Conservation (phyloP, 2,888 invertebrate genomes). For the Operophtera brumata region DNA sequence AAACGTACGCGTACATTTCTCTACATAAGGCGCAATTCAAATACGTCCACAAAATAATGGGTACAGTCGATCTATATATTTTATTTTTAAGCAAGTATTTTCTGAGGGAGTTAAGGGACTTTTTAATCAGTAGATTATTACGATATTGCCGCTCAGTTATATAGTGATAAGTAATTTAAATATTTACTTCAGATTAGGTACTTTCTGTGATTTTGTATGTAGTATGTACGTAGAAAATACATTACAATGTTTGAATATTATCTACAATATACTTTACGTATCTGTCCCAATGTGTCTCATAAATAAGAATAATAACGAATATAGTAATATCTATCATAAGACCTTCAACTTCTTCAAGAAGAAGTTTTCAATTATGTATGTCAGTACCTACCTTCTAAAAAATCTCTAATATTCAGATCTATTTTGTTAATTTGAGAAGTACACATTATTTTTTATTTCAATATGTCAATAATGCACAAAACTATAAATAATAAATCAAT, state of each 20-base stretch:
- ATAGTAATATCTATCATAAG: conserved; percentile 30
- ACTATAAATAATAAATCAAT: conserved; percentile 40
- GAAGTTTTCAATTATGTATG: conserved; percentile 15
- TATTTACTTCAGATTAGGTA: background rate
- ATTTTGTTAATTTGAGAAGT: conserved; percentile 26
- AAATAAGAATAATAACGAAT: conserved; percentile 12
- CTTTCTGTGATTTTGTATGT: background rate
- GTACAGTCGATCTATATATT: conserved; percentile 29
- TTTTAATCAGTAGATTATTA: background rate
- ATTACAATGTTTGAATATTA: conserved; percentile 12
- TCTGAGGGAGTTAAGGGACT: conserved; percentile 30
- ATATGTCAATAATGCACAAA: conserved; percentile 22
- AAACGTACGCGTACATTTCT: conserved; percentile 64
- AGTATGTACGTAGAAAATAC: conserved; percentile 18
- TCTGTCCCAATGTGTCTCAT: conserved; percentile 6
- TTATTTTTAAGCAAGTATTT: conserved; percentile 5
- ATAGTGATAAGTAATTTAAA: background rate
- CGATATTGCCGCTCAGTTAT: background rate
- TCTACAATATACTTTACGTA: conserved; percentile 14
- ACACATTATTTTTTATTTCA: conserved; percentile 13
- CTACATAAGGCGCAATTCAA: conserved; percentile 61
- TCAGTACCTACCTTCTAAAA: background rate
- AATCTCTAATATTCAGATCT: conserved; percentile 22
- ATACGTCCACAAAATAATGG: conserved; percentile 47
- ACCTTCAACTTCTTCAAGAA: conserved; percentile 18